These are phyloP conservation scores for Rissa tridactyla DNA, from an alignment of 2,113 vertebrate species.

Conservation along the genomic window DNA sequence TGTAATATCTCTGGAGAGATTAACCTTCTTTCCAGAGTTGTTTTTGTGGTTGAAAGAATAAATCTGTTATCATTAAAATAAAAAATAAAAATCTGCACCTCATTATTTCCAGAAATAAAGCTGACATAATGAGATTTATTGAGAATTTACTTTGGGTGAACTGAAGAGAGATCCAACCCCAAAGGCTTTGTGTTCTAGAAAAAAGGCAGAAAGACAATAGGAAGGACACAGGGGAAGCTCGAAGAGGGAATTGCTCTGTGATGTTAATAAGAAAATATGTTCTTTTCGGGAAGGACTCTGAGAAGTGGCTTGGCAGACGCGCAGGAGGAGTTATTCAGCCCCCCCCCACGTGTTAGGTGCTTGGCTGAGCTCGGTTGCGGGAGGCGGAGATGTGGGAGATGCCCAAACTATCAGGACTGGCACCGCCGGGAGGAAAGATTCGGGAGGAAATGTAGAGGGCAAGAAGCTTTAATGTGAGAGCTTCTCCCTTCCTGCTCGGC, in stretches of 20 bases:
- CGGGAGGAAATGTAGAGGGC: not conserved
- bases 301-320: not conserved
- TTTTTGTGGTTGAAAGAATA: constrained; percentile 20
- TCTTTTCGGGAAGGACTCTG: not conserved
- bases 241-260: not conserved
- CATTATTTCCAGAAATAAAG: constrained; percentile 24
- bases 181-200: not conserved
- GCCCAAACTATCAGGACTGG: not conserved
- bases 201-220: constrained; percentile 25
- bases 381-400: not conserved
- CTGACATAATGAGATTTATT: constrained; percentile 5
- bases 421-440: not conserved
- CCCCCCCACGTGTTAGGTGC: not conserved
- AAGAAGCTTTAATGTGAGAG: not conserved
- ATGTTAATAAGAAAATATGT: not conserved
- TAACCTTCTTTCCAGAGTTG: constrained; percentile 11
- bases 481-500: not conserved
- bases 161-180: not conserved
- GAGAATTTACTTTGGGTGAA: not conserved
- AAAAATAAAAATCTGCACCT: not conserved
- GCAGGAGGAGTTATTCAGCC: not conserved
- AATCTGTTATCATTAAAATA: constrained; percentile 31
- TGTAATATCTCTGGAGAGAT: constrained; percentile 24
- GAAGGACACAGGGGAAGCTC: not conserved
- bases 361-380: not conserved